Evolutionary conservation across 1,140 invertebrate species (phyloP).

Genomic region (Drosophila quadrilineata): DNA sequence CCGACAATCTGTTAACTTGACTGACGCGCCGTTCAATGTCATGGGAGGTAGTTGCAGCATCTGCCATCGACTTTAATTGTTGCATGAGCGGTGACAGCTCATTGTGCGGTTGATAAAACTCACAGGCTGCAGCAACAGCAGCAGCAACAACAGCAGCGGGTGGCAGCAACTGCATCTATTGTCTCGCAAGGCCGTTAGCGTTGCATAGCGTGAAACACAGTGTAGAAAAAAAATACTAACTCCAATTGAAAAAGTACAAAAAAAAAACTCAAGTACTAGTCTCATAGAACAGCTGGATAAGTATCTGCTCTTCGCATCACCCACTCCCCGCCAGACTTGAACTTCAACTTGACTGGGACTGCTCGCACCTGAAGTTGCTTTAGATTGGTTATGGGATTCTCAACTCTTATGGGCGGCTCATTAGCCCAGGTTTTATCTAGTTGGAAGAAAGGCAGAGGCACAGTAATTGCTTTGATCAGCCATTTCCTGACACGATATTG

Average conservation of each 20-base stretch:
- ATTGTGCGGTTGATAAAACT: conserved; percentile 69
- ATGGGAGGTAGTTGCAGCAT: conserved; percentile 59
- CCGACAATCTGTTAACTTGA: conserved; percentile 57
- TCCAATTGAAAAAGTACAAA: conserved; percentile 43
- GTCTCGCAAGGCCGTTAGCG: conserved; percentile 77
- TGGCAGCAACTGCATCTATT: conserved; percentile 53
- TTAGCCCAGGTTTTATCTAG: too few relatives aligned
- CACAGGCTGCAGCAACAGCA: too few relatives aligned
- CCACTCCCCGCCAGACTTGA: too few relatives aligned
- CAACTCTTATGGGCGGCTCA: conserved; percentile 43
- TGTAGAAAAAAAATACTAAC: conserved; percentile 35
- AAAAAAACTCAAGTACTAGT: conserved; percentile 10
- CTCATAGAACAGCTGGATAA: conserved; percentile 49
- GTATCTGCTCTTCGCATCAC: conserved; percentile 63
- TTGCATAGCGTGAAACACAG: conserved; percentile 75
- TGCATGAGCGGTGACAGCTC: conserved; percentile 48
- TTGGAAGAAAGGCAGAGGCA: conserved; percentile 23
- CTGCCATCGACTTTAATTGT: conserved; percentile 65
- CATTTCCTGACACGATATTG: conserved; percentile 9
- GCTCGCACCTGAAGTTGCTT: conserved; percentile 44
- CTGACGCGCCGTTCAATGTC: conserved; percentile 64
- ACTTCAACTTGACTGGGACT: conserved; percentile 70
- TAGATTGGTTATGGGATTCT: too few relatives aligned
- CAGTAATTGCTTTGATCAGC: conserved; percentile 36
- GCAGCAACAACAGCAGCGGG: too few relatives aligned